phyloP scores from a whole-genome alignment of 2,888 invertebrate species.

The Mantis religiosa region DNA sequence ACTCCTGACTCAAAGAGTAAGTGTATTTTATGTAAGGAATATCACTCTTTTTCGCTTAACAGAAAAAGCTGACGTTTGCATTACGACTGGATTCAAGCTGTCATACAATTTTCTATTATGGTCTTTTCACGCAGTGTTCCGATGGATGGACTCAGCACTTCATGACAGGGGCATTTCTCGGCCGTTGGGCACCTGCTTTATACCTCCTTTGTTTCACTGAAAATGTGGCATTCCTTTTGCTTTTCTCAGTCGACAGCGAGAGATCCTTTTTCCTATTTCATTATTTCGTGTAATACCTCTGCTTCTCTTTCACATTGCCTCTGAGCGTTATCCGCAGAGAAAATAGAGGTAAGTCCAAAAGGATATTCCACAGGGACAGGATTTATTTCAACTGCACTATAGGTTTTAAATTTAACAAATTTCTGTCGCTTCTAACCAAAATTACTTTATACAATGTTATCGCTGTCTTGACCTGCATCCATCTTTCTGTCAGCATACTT shows the following conservation, averaged over 20 bases:
- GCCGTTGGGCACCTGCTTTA: not conserved
- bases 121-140: not conserved
- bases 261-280: not conserved
- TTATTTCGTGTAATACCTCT: not conserved
- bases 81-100: not conserved
- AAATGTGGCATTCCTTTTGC: not conserved
- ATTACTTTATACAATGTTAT: too few species aligned
- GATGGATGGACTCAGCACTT: not conserved
- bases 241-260: not conserved
- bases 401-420: too few species aligned
- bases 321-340: not conserved
- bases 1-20: too few species aligned
- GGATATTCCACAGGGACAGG: too few species aligned
- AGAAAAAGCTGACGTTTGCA: not conserved
- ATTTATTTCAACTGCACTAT: too few species aligned
- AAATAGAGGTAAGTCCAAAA: not conserved
- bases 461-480: too few species aligned
- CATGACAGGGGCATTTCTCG: not conserved
- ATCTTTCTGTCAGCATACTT: too few species aligned
- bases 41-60: not conserved
- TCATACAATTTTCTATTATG: not conserved
- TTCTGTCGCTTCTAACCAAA: too few species aligned
- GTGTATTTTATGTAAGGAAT: not conserved
- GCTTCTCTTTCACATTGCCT: not conserved
- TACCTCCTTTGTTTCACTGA: not conserved